Percentiles rank a stretch among this genome's conserved stretches.
phyloP scores from a whole-genome alignment of 1,140 invertebrate genomes.

The Andrena cerasifolii region DNA sequence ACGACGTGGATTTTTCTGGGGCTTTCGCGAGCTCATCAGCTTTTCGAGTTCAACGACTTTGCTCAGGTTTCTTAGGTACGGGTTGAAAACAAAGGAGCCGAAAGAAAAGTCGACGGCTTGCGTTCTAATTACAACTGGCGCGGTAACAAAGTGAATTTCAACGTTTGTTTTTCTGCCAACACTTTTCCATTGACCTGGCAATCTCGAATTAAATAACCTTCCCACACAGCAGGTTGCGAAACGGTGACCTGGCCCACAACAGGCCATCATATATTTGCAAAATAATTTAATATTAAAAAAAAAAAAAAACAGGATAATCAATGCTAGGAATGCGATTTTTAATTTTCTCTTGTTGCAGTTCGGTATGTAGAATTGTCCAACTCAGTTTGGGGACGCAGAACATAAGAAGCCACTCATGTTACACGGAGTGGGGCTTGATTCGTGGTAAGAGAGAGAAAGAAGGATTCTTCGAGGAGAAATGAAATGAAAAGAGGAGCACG shows the following conservation, averaged over 20 bases:
- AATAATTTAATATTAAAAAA: too few species aligned
- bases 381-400: too few species aligned
- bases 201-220: constrained; percentile 31
- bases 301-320: too few species aligned
- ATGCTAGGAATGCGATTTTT: too few species aligned
- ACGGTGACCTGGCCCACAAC: background rate
- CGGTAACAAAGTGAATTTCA: constrained; percentile 57
- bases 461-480: too few species aligned
- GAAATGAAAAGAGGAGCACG: too few species aligned
- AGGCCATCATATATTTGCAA: background rate
- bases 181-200: constrained; percentile 20
- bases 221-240: background rate
- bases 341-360: too few species aligned
- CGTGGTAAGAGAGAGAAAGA: too few species aligned
- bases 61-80: constrained; percentile 42
- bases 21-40: constrained; percentile 41
- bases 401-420: too few species aligned
- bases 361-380: too few species aligned
- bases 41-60: constrained; percentile 51
- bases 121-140: constrained; percentile 53
- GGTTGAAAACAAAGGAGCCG: constrained; percentile 41
- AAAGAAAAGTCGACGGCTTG: constrained; percentile 47
- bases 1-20: constrained; percentile 30
- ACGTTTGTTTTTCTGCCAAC: constrained; percentile 40
- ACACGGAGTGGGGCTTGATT: too few species aligned